These are phyloP conservation scores for Cheilosia impressa DNA, from an alignment of 2,888 invertebrate species.

Conservation along the genomic window DNA sequence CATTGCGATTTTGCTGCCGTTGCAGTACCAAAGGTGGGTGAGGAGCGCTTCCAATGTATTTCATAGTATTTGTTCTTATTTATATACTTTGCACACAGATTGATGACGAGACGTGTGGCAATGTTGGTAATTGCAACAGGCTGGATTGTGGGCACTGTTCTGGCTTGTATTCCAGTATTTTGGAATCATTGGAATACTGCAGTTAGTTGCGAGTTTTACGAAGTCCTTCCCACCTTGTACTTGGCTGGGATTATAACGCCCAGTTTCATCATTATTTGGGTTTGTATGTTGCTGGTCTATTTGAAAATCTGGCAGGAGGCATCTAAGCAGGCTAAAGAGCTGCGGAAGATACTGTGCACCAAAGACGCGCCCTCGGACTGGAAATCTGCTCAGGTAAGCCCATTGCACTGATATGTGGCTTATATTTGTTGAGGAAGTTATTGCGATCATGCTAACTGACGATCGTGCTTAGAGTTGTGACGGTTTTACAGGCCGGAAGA, in stretches of 20 bases:
- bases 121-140: conserved; percentile 87
- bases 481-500: no score
- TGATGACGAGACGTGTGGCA: conserved; percentile 89
- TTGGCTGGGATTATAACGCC: conserved; percentile 86
- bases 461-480: no score
- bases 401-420: background rate
- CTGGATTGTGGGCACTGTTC: conserved; percentile 87
- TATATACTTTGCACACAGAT: conserved; percentile 78
- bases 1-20: conserved; percentile 91
- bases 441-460: background rate
- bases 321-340: conserved; percentile 88
- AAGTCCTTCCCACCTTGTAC: conserved; percentile 85
- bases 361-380: conserved; percentile 87
- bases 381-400: conserved; percentile 89
- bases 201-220: conserved; percentile 88
- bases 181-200: conserved; percentile 90
- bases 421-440: background rate
- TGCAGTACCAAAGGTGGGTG: conserved; percentile 88
- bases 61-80: background rate
- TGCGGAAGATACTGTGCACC: conserved; percentile 84
- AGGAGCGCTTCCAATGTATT: background rate
- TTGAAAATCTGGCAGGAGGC: conserved; percentile 92
- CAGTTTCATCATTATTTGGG: conserved; percentile 89
- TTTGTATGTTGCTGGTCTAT: conserved; percentile 90
- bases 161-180: conserved; percentile 89